phyloP scores from a whole-genome alignment of 2,113 vertebrate species.

The Danionella cerebrum region DNA sequence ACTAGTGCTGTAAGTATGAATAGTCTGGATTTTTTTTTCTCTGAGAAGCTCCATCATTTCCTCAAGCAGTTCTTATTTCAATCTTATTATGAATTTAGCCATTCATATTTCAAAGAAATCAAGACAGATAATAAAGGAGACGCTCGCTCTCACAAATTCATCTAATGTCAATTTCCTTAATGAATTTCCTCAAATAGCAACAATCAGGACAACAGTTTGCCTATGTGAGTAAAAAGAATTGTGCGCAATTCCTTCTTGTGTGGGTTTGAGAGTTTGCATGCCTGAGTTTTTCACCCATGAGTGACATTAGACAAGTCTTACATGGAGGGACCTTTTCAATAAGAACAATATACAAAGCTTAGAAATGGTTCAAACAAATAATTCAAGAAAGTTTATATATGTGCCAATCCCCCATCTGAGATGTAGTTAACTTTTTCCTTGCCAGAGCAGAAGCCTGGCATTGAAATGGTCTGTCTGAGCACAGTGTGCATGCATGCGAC shows the following conservation, averaged over 20 bases:
- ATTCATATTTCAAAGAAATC: neutral
- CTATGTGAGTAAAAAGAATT: conserved; percentile 80
- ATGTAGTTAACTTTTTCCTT: conserved; percentile 37
- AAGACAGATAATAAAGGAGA: neutral
- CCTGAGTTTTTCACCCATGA: conserved; percentile 26
- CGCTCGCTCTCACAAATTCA: neutral
- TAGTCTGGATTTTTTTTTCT: neutral
- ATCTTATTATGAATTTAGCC: neutral
- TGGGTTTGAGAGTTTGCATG: conserved; percentile 23
- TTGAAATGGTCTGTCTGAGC: conserved; percentile 32
- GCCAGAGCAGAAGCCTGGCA: conserved; percentile 32
- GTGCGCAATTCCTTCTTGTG: conserved; percentile 42
- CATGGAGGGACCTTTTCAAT: conserved; percentile 12
- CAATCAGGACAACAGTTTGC: conserved; percentile 80
- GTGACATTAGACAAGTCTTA: conserved; percentile 30
- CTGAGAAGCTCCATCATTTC: neutral
- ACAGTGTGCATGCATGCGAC: conserved; percentile 39
- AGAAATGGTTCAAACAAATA: neutral
- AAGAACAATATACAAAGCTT: neutral
- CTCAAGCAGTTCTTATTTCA: neutral
- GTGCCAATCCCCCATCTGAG: conserved; percentile 35
- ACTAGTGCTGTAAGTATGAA: conserved; percentile 69
- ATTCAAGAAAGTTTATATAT: neutral
- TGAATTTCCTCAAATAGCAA: conserved; percentile 48
- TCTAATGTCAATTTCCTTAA: conserved; percentile 53